phyloP scores from a whole-genome alignment of 2,113 vertebrate genomes.

The Macrotis lagotis region DNA sequence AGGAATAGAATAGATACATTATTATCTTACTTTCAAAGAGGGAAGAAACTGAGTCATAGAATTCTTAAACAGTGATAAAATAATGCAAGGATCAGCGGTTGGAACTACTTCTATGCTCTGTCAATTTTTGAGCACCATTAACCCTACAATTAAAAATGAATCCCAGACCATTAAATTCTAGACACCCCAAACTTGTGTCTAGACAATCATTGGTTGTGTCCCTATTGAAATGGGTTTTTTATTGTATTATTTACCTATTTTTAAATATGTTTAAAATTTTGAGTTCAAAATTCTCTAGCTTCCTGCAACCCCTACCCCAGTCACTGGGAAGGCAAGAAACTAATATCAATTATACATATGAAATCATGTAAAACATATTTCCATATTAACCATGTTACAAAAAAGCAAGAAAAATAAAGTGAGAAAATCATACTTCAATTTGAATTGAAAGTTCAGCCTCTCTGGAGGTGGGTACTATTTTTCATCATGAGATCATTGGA shows the following conservation, averaged over 20 bases:
- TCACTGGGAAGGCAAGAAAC: neutral
- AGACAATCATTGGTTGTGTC: no score
- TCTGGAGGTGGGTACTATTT: neutral
- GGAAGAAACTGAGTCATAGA: neutral
- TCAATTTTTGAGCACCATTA: neutral
- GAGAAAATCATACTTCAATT: neutral
- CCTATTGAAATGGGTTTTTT: neutral
- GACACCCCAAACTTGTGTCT: constrained; percentile 1
- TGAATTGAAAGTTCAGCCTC: neutral
- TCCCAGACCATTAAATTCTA: neutral
- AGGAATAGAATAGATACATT: neutral
- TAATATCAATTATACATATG: neutral
- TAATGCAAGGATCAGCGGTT: neutral
- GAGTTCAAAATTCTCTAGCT: neutral
- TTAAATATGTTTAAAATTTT: neutral
- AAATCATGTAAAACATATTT: neutral
- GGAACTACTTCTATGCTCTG: neutral
- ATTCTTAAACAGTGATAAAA: constrained; percentile 10
- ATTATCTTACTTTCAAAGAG: neutral
- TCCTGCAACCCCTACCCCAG: neutral
- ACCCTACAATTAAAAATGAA: neutral
- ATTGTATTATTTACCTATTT: neutral
- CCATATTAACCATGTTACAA: neutral
- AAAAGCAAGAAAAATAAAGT: neutral
- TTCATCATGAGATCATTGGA: neutral